A percentile compares a stretch with the other conserved stretches of the same genome.
These are phyloP conservation scores for Tethya wilhelma DNA, from an alignment of 37 sponge, comb jelly and placozoan species.

Conservation along the genomic window DNA sequence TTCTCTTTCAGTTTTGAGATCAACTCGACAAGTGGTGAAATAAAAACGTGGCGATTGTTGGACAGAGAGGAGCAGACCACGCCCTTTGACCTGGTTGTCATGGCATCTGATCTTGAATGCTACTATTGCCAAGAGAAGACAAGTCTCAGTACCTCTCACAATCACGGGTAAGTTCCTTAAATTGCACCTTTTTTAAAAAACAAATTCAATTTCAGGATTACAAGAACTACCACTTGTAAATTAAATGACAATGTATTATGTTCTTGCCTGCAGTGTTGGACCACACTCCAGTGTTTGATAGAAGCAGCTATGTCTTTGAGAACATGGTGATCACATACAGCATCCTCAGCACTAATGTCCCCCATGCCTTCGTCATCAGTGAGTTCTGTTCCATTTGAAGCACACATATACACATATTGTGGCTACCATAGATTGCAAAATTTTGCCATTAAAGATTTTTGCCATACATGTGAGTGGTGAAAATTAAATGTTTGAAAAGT, in stretches of 20 bases:
- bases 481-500: too few species aligned
- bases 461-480: too few species aligned
- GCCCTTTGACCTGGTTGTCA: not conserved
- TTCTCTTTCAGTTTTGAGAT: slow-evolving; percentile 34
- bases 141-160: not conserved
- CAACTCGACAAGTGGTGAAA: slow-evolving; percentile 26
- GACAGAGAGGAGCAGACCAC: slow-evolving; percentile 21
- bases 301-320: not conserved
- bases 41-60: not conserved
- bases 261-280: slow-evolving; percentile 28
- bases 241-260: not conserved
- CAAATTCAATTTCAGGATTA: not conserved
- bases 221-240: not conserved
- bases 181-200: not conserved
- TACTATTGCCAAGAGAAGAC: not conserved
- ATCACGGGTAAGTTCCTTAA: slow-evolving; percentile 23
- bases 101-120: slow-evolving; percentile 36
- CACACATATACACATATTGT: not conserved
- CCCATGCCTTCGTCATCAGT: slow-evolving; percentile 35
- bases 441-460: too few species aligned
- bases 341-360: slow-evolving; percentile 19
- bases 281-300: slow-evolving; percentile 25
- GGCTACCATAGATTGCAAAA: not conserved
- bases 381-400: slow-evolving; percentile 14
- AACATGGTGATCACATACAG: slow-evolving; percentile 14